Conservation (phyloP, 2,113 vertebrate genomes). For the Callorhinus ursinus region DNA sequence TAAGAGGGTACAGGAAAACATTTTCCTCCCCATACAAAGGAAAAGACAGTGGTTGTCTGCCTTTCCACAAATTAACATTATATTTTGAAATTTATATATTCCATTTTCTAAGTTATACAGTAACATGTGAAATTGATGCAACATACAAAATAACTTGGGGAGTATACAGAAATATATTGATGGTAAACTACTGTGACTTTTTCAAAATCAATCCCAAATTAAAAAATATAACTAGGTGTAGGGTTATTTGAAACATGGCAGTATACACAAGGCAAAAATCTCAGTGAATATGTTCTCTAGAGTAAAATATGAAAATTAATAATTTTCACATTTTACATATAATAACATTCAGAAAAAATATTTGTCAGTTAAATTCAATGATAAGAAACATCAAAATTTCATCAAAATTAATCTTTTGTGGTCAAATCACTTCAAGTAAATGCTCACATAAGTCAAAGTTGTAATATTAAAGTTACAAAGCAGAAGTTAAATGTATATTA, state of each 20-base stretch:
- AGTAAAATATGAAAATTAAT: too few species aligned
- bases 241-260: neutral
- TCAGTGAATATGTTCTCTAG: neutral
- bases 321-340: neutral
- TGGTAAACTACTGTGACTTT: neutral
- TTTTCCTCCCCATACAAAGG: neutral
- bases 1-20: neutral
- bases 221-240: neutral
- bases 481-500: neutral
- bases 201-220: neutral
- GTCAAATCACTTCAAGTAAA: neutral
- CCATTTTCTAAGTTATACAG: neutral
- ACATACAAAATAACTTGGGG: neutral
- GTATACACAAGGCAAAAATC: neutral
- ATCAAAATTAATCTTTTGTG: neutral
- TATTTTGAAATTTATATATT: constrained; percentile 9
- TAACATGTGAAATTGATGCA: neutral
- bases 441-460: neutral
- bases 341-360: neutral
- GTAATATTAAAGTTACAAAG: neutral
- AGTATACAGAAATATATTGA: neutral
- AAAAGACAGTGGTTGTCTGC: neutral
- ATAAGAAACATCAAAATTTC: neutral
- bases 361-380: neutral
- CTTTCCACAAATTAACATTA: neutral